Evolutionary conservation across 2,888 invertebrate species (phyloP).

Genomic region (Leptopilina myrica): DNA sequence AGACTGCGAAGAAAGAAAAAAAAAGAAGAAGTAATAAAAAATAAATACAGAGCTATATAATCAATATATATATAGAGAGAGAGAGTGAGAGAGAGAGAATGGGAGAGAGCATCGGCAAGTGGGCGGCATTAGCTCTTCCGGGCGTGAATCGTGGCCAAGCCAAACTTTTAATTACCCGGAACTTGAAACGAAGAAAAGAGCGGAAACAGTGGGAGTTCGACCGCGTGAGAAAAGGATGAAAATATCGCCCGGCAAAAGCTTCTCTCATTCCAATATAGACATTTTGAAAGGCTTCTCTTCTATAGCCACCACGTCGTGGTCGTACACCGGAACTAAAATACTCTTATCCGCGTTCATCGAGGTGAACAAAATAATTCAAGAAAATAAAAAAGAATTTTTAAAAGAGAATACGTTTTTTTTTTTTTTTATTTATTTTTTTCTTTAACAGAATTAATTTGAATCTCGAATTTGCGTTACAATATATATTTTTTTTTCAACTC

Average conservation of each 20-base stretch:
- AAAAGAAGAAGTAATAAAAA: background rate
- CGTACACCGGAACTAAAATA: slow-evolving; percentile 31
- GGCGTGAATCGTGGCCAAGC: slow-evolving; percentile 54
- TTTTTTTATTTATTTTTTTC: background rate
- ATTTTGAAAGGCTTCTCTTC: slow-evolving; percentile 9
- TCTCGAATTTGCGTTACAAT: background rate
- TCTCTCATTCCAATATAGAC: slow-evolving; percentile 32
- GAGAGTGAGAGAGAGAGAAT: background rate
- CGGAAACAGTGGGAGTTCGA: slow-evolving; percentile 16
- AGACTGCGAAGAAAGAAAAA: background rate
- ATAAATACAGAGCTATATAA: background rate
- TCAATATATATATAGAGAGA: background rate
- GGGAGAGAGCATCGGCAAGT: slow-evolving; percentile 27
- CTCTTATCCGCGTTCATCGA: slow-evolving; percentile 34
- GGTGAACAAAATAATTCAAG: slow-evolving; percentile 27
- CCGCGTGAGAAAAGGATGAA: slow-evolving; percentile 28
- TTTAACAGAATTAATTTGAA: background rate
- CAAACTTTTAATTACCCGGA: slow-evolving; percentile 55
- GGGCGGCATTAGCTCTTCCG: slow-evolving; percentile 49
- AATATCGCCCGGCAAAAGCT: slow-evolving; percentile 29
- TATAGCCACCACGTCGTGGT: slow-evolving; percentile 20
- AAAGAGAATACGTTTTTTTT: background rate
- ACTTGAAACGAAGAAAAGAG: slow-evolving; percentile 47
- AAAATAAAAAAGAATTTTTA: background rate
- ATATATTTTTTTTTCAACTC: background rate